phyloP scores from a whole-genome alignment of 2,113 vertebrate genomes.

The Tetraodon nigroviridis region DNA sequence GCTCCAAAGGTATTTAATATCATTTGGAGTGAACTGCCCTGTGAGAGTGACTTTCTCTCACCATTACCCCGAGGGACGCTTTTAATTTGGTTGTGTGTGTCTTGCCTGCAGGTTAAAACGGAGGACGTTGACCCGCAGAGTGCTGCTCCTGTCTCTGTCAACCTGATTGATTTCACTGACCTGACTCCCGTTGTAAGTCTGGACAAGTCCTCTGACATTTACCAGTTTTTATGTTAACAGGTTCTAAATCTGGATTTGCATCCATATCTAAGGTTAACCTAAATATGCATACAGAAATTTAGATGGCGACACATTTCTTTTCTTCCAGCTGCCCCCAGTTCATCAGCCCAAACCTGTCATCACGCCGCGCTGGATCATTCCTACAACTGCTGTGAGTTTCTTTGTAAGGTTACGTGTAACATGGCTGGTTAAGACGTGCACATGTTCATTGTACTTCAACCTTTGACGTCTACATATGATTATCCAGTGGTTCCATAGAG shows the following conservation, averaged over 20 bases:
- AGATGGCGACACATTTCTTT: background rate
- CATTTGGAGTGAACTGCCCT: background rate
- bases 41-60: background rate
- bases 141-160: conserved; percentile 74
- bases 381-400: conserved; percentile 75
- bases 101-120: conserved; percentile 72
- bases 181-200: conserved; percentile 76
- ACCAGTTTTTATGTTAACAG: background rate
- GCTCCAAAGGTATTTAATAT: conserved; percentile 49
- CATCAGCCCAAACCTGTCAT: conserved; percentile 76
- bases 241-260: background rate
- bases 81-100: background rate
- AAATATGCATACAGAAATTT: too few species aligned
- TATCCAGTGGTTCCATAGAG: conserved; percentile 17
- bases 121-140: conserved; percentile 78
- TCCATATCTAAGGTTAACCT: too few species aligned
- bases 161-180: conserved; percentile 93
- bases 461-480: conserved; percentile 1
- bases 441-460: background rate
- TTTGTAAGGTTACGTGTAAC: background rate
- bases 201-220: background rate
- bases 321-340: conserved; percentile 62
- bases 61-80: background rate
- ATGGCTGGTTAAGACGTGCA: background rate
- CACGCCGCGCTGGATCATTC: conserved; percentile 89